phyloP scores from a whole-genome alignment of 2,888 invertebrate genomes.

The Tenodera sinensis region DNA sequence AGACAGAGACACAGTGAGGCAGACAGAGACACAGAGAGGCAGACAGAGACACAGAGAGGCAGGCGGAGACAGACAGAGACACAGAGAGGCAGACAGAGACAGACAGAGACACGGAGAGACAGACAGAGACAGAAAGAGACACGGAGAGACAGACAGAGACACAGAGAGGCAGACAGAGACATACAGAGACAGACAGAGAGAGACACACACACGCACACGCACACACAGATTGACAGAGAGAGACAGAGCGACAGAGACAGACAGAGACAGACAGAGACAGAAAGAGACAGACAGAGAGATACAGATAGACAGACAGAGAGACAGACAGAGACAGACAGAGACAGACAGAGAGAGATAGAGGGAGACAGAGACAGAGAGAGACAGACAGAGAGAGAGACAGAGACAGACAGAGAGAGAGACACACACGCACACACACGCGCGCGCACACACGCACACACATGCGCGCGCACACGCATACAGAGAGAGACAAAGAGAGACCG shows the following conservation, averaged over 20 bases:
- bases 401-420: background rate
- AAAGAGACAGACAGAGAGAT: background rate
- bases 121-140: background rate
- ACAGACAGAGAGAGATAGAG: too few relatives aligned
- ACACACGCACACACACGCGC: background rate
- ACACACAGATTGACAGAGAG: background rate
- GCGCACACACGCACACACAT: background rate
- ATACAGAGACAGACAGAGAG: background rate
- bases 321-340: background rate
- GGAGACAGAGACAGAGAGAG: too few relatives aligned
- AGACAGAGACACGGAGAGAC: too few relatives aligned
- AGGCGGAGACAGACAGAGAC: too few relatives aligned
- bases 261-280: background rate
- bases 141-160: background rate
- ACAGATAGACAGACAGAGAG: too few relatives aligned
- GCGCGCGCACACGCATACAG: background rate
- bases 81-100: too few relatives aligned
- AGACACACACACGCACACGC: background rate
- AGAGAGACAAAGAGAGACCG: too few relatives aligned
- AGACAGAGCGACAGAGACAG: background rate
- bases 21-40: too few relatives aligned
- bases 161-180: too few relatives aligned
- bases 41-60: too few relatives aligned
- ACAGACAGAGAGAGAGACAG: background rate
- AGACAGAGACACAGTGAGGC: too few relatives aligned